Conservation (phyloP, 1,140 invertebrate genomes). For the Parasteatoda tepidariorum region DNA sequence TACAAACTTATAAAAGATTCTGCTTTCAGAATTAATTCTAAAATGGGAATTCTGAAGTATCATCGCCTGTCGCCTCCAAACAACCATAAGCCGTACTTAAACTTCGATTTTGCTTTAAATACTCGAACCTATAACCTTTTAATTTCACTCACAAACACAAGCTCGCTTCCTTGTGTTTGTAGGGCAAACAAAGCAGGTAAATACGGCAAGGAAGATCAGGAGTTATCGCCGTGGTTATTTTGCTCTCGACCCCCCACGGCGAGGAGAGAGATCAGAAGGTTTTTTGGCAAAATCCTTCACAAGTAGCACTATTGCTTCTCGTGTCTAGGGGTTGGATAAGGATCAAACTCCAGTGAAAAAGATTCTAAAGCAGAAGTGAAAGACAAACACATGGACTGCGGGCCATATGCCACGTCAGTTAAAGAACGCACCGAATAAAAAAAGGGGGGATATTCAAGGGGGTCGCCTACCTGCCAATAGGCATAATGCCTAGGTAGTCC, state of each 20-base stretch:
- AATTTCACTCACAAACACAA: background rate
- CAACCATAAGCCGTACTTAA: background rate
- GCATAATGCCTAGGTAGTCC: slow-evolving; percentile 1
- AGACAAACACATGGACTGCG: slow-evolving; percentile 32
- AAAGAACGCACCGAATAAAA: slow-evolving; percentile 3
- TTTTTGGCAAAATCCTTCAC: background rate
- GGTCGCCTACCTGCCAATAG: background rate
- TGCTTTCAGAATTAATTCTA: too few species aligned
- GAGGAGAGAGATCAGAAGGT: background rate
- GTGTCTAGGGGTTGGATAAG: slow-evolving; percentile 30
- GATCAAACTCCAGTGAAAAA: slow-evolving; percentile 20
- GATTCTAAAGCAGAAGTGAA: slow-evolving; percentile 23
- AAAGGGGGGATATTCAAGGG: background rate
- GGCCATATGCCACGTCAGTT: slow-evolving; percentile 50
- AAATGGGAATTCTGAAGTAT: too few species aligned
- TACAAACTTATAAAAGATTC: too few species aligned
- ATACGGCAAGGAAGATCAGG: background rate
- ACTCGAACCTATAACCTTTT: background rate
- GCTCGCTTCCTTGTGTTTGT: background rate
- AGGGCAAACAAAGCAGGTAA: background rate
- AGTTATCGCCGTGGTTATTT: background rate
- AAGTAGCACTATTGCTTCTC: background rate
- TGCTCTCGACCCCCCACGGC: slow-evolving; percentile 14
- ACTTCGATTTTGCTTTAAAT: background rate
- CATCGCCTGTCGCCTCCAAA: background rate